Percentiles rank a stretch among this genome's conserved stretches.
These are phyloP conservation scores for Epizoanthus scotinus DNA, from an alignment of 92 coral and sea anemone genomes.

Conservation along the genomic window DNA sequence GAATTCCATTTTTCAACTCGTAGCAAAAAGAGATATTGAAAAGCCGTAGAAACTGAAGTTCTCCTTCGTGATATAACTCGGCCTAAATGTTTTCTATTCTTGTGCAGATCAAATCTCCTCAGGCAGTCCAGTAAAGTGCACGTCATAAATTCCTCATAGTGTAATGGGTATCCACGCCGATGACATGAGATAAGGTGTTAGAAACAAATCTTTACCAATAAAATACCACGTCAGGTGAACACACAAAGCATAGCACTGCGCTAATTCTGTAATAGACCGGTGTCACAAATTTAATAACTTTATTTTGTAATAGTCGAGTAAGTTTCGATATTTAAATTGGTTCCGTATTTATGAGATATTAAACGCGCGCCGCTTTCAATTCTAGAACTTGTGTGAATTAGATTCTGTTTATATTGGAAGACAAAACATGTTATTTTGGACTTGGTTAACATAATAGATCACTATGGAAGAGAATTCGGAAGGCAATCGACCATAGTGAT, in stretches of 20 bases:
- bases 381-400: neutral
- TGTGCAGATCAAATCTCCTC: neutral
- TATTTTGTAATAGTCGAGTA: conserved; percentile 32
- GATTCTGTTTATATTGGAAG: neutral
- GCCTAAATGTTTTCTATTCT: neutral
- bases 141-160: conserved; percentile 25
- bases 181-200: neutral
- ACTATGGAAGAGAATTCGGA: too few species aligned
- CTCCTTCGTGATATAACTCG: neutral
- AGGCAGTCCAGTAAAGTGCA: neutral
- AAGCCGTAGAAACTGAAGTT: neutral
- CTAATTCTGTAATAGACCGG: conserved; percentile 22
- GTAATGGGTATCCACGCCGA: conserved; percentile 17
- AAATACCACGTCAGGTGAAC: conserved; percentile 24
- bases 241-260: conserved; percentile 19
- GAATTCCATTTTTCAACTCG: too few species aligned
- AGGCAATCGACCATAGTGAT: too few species aligned
- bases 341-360: too few species aligned
- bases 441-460: neutral
- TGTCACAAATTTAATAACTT: conserved; percentile 38
- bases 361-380: too few species aligned
- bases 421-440: neutral
- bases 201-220: conserved; percentile 18
- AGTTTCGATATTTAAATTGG: conserved; percentile 1
- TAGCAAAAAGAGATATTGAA: too few species aligned